Base-by-base conservation (phyloP, 2,888 invertebrate species). In the Terebella lapidaria region DNA sequence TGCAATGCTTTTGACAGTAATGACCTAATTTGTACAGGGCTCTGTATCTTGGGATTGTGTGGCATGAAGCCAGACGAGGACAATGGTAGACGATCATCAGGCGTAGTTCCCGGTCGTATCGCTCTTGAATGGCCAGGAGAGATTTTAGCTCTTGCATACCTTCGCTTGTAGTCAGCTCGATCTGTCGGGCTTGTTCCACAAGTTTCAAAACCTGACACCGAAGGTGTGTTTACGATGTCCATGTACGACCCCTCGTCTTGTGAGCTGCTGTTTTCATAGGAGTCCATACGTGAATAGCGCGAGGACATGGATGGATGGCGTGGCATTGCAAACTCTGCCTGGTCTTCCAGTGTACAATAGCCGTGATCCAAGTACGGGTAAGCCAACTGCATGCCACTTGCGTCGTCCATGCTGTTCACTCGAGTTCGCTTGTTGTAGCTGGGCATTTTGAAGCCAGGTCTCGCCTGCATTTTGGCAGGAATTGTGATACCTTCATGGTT, bases 281-380 rank as follows among this genome's bases (percentile, higher is more conserved):
- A 52, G 22, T 3, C 3, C 22, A 5, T 5, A 4, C 4, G 2
- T n/a, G n/a, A n/a, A n/a, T n/a, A n/a, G 52, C 51, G 0, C 20
- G 22, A 20, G 28, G 52, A 22, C 24, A 5, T 10, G 20, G n/a
- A n/a, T 26, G 1, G 28, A n/a, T 25, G 1, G n/a, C 24, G n/a
- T 4, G 5, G 24, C 3, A 15, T 10, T 25, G n/a, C 46, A 18
- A 27, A 2, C 20, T 22, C 20, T 20, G 10, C 47, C 18, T 51
- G 15, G 15, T 29, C 49, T 4, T 59, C 58, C 1, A 60, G 27
- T 26, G 28, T 30, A 54, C 27, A 59, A 28, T 62, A 62, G 10
- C 18, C 28, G 25, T 62, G 62, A 25, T 62, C 62, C 15, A 45
- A 15, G 28, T 49, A 49, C 18, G 62, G 62, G 20, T 60, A 54